Evolutionary conservation across 2,888 invertebrate species (phyloP).

Genomic region (Lycia hirtaria): DNA sequence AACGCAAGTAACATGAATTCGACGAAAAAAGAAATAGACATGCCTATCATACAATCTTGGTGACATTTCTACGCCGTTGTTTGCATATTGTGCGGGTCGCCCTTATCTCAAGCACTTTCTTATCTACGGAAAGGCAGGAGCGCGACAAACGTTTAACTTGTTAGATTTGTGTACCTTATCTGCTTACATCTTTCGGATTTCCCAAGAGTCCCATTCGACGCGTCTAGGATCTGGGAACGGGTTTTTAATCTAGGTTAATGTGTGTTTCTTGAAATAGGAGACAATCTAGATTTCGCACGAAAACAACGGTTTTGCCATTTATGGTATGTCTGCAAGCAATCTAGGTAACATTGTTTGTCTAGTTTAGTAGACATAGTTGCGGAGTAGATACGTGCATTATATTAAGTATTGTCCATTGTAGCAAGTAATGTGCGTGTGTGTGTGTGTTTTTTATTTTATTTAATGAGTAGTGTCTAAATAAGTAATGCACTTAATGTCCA

Average conservation of each 20-base stretch:
- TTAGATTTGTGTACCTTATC: conserved; percentile 49
- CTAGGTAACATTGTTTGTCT: not conserved
- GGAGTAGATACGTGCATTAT: too few species aligned
- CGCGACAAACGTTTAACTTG: conserved; percentile 49
- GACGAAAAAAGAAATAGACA: not conserved
- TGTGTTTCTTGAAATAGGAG: not conserved
- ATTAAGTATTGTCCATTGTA: too few species aligned
- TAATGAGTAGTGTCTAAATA: too few species aligned
- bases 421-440: too few species aligned
- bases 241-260: conserved; percentile 4
- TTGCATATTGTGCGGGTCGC: conserved; percentile 42
- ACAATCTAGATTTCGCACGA: not conserved
- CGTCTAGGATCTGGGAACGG: conserved; percentile 11
- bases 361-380: too few species aligned
- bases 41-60: conserved; percentile 1
- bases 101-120: conserved; percentile 49
- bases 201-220: conserved; percentile 47
- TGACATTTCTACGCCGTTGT: conserved; percentile 31
- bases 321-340: not conserved
- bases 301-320: not conserved
- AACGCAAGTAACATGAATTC: not conserved
- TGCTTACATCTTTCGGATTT: conserved; percentile 45
- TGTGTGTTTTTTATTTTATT: too few species aligned
- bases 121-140: conserved; percentile 55
- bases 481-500: too few species aligned